Evolutionary conservation across 2,113 vertebrate species (phyloP).

Genomic region (Cebidichthys violaceus): DNA sequence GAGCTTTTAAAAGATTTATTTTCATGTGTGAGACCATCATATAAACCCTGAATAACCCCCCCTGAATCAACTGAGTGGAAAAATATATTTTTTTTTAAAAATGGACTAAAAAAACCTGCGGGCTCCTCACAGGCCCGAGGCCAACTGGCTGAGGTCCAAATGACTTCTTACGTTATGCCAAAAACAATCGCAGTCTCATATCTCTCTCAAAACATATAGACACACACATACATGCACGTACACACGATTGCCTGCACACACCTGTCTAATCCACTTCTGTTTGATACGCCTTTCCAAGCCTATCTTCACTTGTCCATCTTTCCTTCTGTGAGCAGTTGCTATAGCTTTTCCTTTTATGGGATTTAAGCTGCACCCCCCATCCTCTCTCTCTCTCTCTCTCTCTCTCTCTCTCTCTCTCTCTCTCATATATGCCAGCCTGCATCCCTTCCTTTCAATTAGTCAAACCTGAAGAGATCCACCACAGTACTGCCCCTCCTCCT

Average conservation of each 20-base stretch:
- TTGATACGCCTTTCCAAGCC: constrained; percentile 74
- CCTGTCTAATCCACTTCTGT: constrained; percentile 78
- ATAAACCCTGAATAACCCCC: constrained; percentile 17
- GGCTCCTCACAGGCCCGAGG: constrained; percentile 52
- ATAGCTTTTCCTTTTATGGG: constrained; percentile 69
- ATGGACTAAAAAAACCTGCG: constrained; percentile 34
- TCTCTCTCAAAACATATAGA: constrained; percentile 68
- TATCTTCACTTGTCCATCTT: constrained; percentile 82
- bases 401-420: constrained; percentile 23
- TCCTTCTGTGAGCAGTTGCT: constrained; percentile 66
- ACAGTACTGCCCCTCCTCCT: constrained; percentile 72
- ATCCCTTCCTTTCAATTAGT: constrained; percentile 85
- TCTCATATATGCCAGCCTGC: constrained; percentile 66
- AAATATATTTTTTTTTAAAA: too few species aligned
- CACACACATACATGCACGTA: constrained; percentile 45
- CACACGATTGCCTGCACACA: constrained; percentile 58
- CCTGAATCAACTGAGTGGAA: constrained; percentile 22
- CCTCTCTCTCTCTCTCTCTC: constrained; percentile 42
- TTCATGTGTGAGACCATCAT: constrained; percentile 23
- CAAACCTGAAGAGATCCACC: constrained; percentile 78
- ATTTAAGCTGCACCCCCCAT: constrained; percentile 62
- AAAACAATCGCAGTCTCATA: constrained; percentile 68
- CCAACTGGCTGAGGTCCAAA: constrained; percentile 75
- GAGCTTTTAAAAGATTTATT: constrained; percentile 50
- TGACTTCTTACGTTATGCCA: constrained; percentile 72